Percentiles rank a stretch among this genome's conserved stretches.
Evolutionary conservation across 2,113 vertebrate genomes (phyloP).

Genomic region (Tragelaphus buxtoni): DNA sequence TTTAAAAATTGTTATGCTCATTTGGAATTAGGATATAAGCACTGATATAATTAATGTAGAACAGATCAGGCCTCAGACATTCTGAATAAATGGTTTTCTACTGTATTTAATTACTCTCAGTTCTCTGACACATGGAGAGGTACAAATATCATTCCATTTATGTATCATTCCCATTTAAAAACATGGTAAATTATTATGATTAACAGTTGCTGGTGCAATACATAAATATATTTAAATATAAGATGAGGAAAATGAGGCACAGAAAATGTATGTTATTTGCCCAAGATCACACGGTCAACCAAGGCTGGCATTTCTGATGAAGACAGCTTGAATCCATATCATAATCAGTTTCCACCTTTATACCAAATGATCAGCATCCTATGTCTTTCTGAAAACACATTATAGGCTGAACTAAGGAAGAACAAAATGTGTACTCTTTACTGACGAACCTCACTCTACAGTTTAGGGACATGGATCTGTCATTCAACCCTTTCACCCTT

Average conservation of each 20-base stretch:
- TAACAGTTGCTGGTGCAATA: slow-evolving; percentile 32
- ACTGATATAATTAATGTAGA: slow-evolving; percentile 58
- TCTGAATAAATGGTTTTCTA: slow-evolving; percentile 48
- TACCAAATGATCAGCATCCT: background rate
- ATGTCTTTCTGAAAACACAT: background rate
- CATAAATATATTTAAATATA: slow-evolving; percentile 50
- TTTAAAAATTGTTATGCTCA: slow-evolving; percentile 51
- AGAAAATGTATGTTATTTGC: slow-evolving; percentile 40
- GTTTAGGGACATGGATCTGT: background rate
- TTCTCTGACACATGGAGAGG: slow-evolving; percentile 10
- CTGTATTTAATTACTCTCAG: slow-evolving; percentile 54
- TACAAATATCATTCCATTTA: slow-evolving; percentile 43
- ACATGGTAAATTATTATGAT: slow-evolving; percentile 43
- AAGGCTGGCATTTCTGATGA: background rate
- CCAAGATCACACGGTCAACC: background rate
- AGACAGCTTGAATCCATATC: background rate
- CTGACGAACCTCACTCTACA: slow-evolving; percentile 2
- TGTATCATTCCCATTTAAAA: slow-evolving; percentile 47
- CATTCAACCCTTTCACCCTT: background rate
- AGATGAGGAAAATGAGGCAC: slow-evolving; percentile 28
- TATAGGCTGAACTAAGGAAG: background rate
- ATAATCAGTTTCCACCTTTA: background rate
- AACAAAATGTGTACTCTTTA: background rate
- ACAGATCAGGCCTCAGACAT: slow-evolving; percentile 28
- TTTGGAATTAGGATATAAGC: slow-evolving; percentile 60